phyloP scores from a whole-genome alignment of 2,888 invertebrate species.

The Zootermopsis nevadensis region DNA sequence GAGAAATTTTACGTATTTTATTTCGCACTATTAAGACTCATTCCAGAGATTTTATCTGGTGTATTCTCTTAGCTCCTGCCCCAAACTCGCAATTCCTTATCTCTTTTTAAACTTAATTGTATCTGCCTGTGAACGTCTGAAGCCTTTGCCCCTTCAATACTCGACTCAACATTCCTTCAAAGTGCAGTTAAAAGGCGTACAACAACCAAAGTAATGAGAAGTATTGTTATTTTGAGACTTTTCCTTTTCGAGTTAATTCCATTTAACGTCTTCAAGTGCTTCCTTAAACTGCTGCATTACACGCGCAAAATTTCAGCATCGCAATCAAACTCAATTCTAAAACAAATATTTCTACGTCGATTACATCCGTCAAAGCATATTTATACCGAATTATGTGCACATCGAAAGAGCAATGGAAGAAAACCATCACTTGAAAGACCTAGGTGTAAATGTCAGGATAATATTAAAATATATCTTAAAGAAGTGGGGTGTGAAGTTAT shows the following conservation, averaged over 20 bases:
- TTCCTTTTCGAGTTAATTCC: conserved; percentile 3
- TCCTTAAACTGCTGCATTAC: neutral
- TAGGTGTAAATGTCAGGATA: no score
- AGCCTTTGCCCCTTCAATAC: neutral
- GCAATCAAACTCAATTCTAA: no score
- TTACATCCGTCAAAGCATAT: no score
- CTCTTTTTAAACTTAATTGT: conserved; percentile 42
- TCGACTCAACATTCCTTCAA: conserved; percentile 6
- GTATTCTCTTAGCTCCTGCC: conserved; percentile 38
- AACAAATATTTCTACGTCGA: no score
- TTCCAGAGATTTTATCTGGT: conserved; percentile 46
- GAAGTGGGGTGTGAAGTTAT: no score
- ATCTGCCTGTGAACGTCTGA: conserved; percentile 20
- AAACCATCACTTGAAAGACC: no score
- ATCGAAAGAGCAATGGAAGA: no score
- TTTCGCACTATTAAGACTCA: conserved; percentile 20
- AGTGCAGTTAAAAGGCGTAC: conserved; percentile 26
- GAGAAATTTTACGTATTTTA: neutral
- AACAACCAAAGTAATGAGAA: conserved; percentile 20
- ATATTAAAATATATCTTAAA: no score
- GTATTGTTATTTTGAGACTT: conserved; percentile 17
- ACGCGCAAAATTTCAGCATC: no score
- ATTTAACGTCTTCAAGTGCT: neutral
- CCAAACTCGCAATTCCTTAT: neutral
- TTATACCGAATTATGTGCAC: no score